Conservation (phyloP, 1,140 invertebrate genomes). For the Drosophila funebris region DNA sequence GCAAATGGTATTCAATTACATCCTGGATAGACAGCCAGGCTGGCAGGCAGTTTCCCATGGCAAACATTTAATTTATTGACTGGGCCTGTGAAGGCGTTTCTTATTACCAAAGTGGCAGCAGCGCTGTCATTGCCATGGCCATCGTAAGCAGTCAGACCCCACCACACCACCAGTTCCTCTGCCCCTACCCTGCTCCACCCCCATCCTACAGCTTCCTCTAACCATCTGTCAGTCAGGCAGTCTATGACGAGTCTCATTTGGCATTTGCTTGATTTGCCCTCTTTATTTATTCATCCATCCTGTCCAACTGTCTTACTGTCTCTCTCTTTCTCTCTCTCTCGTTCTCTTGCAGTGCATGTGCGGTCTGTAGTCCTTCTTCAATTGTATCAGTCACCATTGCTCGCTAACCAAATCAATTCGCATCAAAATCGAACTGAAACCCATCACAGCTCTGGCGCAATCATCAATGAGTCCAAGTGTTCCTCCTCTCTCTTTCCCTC, state of each 20-base stretch:
- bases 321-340: not conserved
- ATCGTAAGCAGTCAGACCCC: not conserved
- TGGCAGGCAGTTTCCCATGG: conserved; percentile 7
- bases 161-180: too few relatives aligned
- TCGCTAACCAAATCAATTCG: conserved; percentile 78
- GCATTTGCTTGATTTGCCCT: conserved; percentile 78
- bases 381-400: conserved; percentile 58
- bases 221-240: conserved; percentile 40
- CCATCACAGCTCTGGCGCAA: conserved; percentile 52
- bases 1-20: conserved; percentile 43
- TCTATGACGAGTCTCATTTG: conserved; percentile 76
- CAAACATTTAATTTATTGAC: conserved; percentile 57
- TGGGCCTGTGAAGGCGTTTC: conserved; percentile 35
- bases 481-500: not conserved
- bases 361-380: conserved; percentile 32
- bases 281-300: conserved; percentile 78
- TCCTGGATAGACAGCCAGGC: conserved; percentile 1
- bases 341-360: not conserved
- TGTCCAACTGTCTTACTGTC: conserved; percentile 12
- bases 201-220: not conserved
- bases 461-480: conserved; percentile 35
- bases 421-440: conserved; percentile 70
- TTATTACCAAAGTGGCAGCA: conserved; percentile 44
- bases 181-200: not conserved
- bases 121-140: conserved; percentile 47